Evolutionary conservation across 2,797 vertebrate genomes (phyloP).

Genomic region (Acipenser transmontanus): DNA sequence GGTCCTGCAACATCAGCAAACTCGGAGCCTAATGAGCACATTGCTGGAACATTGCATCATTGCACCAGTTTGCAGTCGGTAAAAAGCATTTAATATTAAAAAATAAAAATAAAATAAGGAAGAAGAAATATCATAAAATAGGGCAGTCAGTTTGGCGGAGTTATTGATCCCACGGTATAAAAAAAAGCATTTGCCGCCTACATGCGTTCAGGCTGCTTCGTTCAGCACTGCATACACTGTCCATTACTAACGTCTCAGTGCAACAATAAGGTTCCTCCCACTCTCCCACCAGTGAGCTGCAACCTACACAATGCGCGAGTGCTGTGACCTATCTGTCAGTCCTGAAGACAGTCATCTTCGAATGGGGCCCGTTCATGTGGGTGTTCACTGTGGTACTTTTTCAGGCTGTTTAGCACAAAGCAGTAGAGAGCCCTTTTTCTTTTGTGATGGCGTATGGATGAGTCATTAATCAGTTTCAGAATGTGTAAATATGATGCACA

Average conservation of each 20-base stretch:
- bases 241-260: constrained; percentile 8
- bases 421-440: constrained; percentile 40
- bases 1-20: no score
- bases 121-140: no score
- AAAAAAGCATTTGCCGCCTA: neutral
- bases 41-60: no score
- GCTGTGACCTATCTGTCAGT: constrained; percentile 56
- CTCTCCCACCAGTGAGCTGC: constrained; percentile 43
- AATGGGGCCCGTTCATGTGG: constrained; percentile 36
- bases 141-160: neutral
- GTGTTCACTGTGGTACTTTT: constrained; percentile 38
- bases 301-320: constrained; percentile 59
- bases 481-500: constrained; percentile 70
- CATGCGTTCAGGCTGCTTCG: neutral
- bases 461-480: constrained; percentile 78
- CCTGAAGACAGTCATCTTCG: constrained; percentile 26
- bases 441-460: constrained; percentile 59
- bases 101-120: no score
- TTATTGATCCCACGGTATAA: neutral
- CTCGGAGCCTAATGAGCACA: no score
- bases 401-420: constrained; percentile 31
- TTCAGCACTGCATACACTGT: constrained; percentile 5
- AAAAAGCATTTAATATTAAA: no score
- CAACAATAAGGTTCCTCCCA: constrained; percentile 38
- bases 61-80: no score